phyloP scores from a whole-genome alignment of 1,140 invertebrate genomes.

The Venturia canescens region DNA sequence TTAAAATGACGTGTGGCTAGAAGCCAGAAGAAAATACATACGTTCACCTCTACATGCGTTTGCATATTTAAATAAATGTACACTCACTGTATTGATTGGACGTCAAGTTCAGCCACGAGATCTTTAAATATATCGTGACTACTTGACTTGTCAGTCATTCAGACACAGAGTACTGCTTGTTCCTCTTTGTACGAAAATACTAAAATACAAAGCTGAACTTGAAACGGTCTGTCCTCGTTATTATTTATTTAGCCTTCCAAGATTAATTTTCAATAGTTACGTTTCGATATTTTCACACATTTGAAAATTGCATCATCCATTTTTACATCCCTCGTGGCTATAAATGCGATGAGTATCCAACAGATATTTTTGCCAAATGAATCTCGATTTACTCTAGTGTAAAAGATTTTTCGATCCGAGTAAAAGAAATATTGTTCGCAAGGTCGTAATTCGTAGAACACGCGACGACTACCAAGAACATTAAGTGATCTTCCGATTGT shows the following conservation, averaged over 20 bases:
- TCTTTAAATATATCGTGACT: slow-evolving; percentile 12
- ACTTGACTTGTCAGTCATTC: slow-evolving; percentile 21
- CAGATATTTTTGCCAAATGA: too few relatives aligned
- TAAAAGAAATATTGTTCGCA: neutral
- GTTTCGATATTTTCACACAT: too few relatives aligned
- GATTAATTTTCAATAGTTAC: neutral
- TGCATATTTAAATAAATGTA: neutral
- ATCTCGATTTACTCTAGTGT: too few relatives aligned
- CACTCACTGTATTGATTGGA: neutral
- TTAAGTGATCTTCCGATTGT: neutral
- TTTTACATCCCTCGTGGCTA: too few relatives aligned
- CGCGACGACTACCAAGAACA: neutral
- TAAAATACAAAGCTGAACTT: neutral
- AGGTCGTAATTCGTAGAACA: neutral
- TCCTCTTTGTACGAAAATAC: neutral
- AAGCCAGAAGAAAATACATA: slow-evolving; percentile 59
- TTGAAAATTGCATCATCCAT: too few relatives aligned
- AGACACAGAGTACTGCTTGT: neutral
- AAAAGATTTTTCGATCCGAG: too few relatives aligned
- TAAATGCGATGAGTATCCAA: too few relatives aligned
- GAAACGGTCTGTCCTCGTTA: neutral
- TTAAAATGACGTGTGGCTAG: slow-evolving; percentile 69
- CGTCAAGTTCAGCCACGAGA: slow-evolving; percentile 28
- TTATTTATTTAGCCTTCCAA: neutral
- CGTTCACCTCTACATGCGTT: slow-evolving; percentile 21